Base-by-base conservation (phyloP, 2,113 vertebrate genomes). In the Leuciscus idus region DNA sequence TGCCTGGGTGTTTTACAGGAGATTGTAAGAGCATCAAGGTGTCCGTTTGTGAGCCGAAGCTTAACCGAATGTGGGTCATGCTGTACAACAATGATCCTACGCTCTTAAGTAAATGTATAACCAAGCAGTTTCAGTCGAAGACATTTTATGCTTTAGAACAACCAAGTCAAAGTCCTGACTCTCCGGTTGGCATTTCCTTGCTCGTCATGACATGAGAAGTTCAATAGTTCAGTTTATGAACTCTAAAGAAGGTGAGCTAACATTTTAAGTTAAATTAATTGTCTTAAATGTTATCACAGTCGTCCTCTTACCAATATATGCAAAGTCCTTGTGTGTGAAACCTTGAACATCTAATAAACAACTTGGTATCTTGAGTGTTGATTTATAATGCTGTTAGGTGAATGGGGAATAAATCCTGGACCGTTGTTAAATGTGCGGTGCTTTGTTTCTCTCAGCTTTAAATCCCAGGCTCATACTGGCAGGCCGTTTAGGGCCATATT, bases 51-150 rank as follows among this genome's bases (percentile, higher is more conserved):
- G 36, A 81, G 57, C 79, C 6, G 39, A 81, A 64, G 57, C 78
- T 81, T 64, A 81, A 28, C n/a, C 15, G 12, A 81, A 81, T 81
- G 13, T 64, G 78, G 78, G 78, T 43, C 57, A 43, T 81, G 78
- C 59, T 81, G 55, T 64, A 26, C 59, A 81, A 46, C 57, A 57
- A 64, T 28, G 57, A 81, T 81, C 57, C 57, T 33, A 75, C 43
- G 3, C n/a, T 75, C 50, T 80, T 57, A 61, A 61, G 77, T 61
- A 61, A 80, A 82, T 52, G 43, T 66, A 82, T 82, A 82, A 82
- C 39, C 61, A 23, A 81, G 43, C 11, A 2, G 43, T 46, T 82
- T n/a, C 43, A 68, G 17, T 33, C 6, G 30, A 62, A 68, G 61
- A 48, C 15, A 70, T 68, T 50, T 81, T 23, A 46, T 4, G 36